phyloP scores from a whole-genome alignment of 1,140 invertebrate genomes.

The Pachypeltis micranthus region DNA sequence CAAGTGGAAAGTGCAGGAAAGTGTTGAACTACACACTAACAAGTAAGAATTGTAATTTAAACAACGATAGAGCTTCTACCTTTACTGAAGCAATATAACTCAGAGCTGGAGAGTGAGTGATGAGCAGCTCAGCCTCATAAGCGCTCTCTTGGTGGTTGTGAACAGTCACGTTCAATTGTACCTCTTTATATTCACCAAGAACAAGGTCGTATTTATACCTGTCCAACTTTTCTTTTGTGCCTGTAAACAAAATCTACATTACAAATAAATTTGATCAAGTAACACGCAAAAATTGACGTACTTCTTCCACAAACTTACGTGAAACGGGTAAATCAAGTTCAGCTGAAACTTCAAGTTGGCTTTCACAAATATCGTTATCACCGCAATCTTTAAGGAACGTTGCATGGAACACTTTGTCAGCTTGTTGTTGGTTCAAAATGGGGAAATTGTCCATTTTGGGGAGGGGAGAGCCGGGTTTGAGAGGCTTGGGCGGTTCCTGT shows the following conservation, averaged over 20 bases:
- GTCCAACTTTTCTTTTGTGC: neutral
- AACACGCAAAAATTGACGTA: neutral
- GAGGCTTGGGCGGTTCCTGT: slow-evolving; percentile 49
- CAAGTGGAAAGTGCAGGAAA: too few species aligned
- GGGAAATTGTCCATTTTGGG: slow-evolving; percentile 68
- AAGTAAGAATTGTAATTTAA: neutral
- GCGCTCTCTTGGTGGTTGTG: slow-evolving; percentile 76
- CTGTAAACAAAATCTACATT: neutral
- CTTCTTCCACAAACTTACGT: slow-evolving; percentile 16
- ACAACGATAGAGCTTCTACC: neutral
- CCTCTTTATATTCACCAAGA: slow-evolving; percentile 61
- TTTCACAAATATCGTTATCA: slow-evolving; percentile 76
- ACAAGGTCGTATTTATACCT: slow-evolving; percentile 38
- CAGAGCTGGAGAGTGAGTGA: slow-evolving; percentile 63
- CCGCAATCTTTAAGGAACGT: slow-evolving; percentile 90
- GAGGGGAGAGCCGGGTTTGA: slow-evolving; percentile 41
- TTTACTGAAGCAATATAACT: slow-evolving; percentile 60
- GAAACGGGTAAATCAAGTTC: slow-evolving; percentile 44
- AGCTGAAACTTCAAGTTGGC: slow-evolving; percentile 61
- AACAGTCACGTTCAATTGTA: slow-evolving; percentile 62
- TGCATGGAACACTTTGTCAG: slow-evolving; percentile 66
- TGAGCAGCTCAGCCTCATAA: slow-evolving; percentile 74
- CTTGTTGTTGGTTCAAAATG: slow-evolving; percentile 77
- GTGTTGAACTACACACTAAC: too few species aligned
- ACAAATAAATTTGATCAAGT: neutral